Conservation (phyloP, 2,888 invertebrate genomes). For the Sinelater perroti region DNA sequence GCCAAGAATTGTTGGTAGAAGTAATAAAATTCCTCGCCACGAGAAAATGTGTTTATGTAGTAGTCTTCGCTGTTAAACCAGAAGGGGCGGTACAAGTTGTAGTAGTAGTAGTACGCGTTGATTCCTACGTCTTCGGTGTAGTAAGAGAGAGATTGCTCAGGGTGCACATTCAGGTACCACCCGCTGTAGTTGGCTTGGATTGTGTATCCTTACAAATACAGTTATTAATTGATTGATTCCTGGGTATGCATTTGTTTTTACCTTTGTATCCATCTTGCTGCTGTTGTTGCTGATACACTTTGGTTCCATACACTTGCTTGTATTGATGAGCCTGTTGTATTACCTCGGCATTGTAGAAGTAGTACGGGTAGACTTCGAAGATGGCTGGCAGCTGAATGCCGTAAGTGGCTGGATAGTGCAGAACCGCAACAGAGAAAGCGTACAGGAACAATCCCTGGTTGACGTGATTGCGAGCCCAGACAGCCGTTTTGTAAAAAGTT, state of each 20-base stretch:
- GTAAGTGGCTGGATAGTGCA: conserved; percentile 71
- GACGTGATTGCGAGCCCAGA: conserved; percentile 71
- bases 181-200: conserved; percentile 72
- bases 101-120: conserved; percentile 72
- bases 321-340: conserved; percentile 72
- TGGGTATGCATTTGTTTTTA: not conserved
- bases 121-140: conserved; percentile 77
- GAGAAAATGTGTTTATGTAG: conserved; percentile 65
- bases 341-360: conserved; percentile 74
- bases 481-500: conserved; percentile 74
- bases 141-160: conserved; percentile 69
- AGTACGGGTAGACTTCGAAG: conserved; percentile 77
- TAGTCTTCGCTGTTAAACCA: conserved; percentile 69
- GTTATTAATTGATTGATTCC: no score
- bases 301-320: conserved; percentile 61
- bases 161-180: conserved; percentile 64
- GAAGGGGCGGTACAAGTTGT: conserved; percentile 69
- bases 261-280: conserved; percentile 8
- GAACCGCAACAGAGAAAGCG: conserved; percentile 68
- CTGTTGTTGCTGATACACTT: not conserved
- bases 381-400: conserved; percentile 74
- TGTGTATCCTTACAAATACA: conserved; percentile 57
- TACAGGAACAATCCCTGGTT: conserved; percentile 78
- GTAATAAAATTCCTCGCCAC: conserved; percentile 73
- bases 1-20: conserved; percentile 73